Conservation (phyloP, 2,113 vertebrate genomes). For the Okapia johnstoni region DNA sequence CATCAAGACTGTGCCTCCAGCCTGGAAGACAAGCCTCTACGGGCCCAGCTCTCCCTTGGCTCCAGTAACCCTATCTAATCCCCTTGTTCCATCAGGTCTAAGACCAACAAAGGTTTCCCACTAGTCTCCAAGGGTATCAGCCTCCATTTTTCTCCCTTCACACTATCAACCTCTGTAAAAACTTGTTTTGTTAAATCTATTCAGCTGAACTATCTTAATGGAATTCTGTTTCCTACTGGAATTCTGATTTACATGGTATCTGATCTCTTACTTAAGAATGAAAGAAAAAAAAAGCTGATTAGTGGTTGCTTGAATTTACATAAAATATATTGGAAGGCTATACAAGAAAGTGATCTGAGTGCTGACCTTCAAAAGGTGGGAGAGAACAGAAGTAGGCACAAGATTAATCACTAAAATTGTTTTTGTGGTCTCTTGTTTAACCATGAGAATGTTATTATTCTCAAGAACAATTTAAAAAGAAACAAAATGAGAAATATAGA, state of each 20-base stretch:
- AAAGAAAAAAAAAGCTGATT: neutral
- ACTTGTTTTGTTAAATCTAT: neutral
- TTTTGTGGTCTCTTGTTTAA: neutral
- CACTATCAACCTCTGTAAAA: neutral
- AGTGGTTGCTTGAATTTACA: neutral
- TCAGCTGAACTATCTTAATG: neutral
- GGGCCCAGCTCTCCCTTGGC: neutral
- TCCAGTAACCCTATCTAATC: neutral
- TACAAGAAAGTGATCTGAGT: neutral
- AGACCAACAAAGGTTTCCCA: neutral
- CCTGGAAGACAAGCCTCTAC: neutral
- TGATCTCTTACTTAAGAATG: neutral
- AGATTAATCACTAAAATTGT: neutral
- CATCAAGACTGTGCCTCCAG: neutral
- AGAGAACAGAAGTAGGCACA: neutral
- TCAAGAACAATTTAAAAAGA: neutral
- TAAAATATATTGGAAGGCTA: neutral
- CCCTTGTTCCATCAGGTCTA: neutral
- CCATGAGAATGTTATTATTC: neutral
- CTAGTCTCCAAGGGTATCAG: neutral
- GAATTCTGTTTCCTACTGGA: neutral
- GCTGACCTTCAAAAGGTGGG: neutral
- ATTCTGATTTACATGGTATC: neutral
- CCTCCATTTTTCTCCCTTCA: neutral
- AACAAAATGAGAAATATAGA: neutral